Conservation (phyloP, 2,888 invertebrate genomes). For the Euclidia mi region DNA sequence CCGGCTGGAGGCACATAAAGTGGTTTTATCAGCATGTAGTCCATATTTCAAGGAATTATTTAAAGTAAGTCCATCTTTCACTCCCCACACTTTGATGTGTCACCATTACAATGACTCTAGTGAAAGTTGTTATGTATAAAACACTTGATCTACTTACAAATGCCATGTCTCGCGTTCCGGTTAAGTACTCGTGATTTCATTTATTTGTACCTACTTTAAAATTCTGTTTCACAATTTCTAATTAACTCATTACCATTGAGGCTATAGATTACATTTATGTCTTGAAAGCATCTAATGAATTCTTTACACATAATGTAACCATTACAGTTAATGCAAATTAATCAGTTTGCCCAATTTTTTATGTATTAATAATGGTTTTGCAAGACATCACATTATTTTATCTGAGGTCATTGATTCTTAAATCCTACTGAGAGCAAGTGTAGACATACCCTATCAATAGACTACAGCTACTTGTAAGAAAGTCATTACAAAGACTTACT, state of each 20-base stretch:
- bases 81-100: conserved; percentile 90
- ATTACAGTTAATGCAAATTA: conserved; percentile 67
- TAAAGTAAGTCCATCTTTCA: conserved; percentile 92
- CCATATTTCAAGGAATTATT: conserved; percentile 96
- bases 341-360: conserved; percentile 61
- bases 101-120: conserved; percentile 90
- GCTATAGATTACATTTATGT: conserved; percentile 71
- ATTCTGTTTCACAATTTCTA: conserved; percentile 89
- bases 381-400: conserved; percentile 52
- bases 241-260: conserved; percentile 85
- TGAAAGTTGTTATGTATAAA: conserved; percentile 90
- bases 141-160: conserved; percentile 90
- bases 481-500: conserved; percentile 14
- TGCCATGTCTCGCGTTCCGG: conserved; percentile 90
- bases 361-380: conserved; percentile 58
- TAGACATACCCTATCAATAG: conserved; percentile 34
- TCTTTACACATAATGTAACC: conserved; percentile 61
- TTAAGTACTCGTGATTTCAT: conserved; percentile 90
- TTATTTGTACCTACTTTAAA: conserved; percentile 89
- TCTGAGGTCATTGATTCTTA: conserved; percentile 56
- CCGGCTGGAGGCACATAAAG: conserved; percentile 95
- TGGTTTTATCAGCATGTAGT: conserved; percentile 96
- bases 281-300: conserved; percentile 65
- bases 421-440: conserved; percentile 37
- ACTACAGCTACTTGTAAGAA: conserved; percentile 31